Base-by-base conservation (phyloP, 2,888 invertebrate genomes). In the Drosophila silvestris region DNA sequence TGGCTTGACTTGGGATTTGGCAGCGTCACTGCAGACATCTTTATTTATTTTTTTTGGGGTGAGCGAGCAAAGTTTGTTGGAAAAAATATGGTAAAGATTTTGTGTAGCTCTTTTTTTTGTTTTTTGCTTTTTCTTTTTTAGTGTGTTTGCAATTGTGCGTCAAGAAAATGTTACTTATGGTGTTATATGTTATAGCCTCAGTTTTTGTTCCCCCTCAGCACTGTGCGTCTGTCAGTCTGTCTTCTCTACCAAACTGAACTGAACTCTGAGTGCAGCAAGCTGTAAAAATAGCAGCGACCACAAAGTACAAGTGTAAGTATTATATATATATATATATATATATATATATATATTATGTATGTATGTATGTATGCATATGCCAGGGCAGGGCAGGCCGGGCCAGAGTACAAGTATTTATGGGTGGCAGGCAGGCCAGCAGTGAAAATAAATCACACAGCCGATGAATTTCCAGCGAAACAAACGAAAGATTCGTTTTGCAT, bases 391-490 rank as follows among this genome's bases (percentile, higher is more conserved):
- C 9, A 47, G 26, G 47, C 9, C 26, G 53, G n/a, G 26, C 28
- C 59, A 19, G 65, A 39, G 66, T 35, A 58, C 35, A 30, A 39
- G 70, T 65, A 72, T 80, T 70, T 77, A 74, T 77, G 67, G 67
- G 70, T 57, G 54, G 72, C 39, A 65, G 77, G 44, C 51, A 63
- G 60, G 67, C 54, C 64, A 71, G 56, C 44, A 71, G 56, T 28
- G 47, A 58, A 69, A 77, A 89, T 81, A 83, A 76, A 73, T 79
- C 71, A 77, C 61, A 61, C 67, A 72, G 26, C 65, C 73, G 59
- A 70, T 73, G 72, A 74, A 62, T 76, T 89, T 86, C 81, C 89
- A 89, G 89, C 84, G 77, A 83, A 85, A 63, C 73, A 74, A 78
- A 74, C 65, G 77, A 62, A 56, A 66, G 58, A 63, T 52, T 64